Conservation (phyloP, 2,113 vertebrate genomes). For the Puffinus mauretanicus region DNA sequence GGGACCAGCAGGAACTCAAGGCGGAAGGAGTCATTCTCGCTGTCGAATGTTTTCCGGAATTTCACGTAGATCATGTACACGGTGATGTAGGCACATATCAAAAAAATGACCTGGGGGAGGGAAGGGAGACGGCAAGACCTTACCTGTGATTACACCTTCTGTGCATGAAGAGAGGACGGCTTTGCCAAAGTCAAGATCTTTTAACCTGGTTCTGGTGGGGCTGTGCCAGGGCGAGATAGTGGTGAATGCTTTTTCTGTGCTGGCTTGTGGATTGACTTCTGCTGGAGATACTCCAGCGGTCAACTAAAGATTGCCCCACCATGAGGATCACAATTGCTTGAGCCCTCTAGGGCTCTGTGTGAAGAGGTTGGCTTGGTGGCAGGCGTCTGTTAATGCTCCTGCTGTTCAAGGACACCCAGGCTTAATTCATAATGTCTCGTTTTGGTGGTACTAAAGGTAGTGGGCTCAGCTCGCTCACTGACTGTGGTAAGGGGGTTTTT, state of each 20-base stretch:
- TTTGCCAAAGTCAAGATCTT: background rate
- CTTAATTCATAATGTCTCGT: accelerated
- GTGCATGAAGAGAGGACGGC: background rate
- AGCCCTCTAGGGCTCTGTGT: background rate
- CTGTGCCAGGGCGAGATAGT: background rate
- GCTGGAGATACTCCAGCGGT: background rate
- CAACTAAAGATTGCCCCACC: background rate
- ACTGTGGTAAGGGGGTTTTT: accelerated
- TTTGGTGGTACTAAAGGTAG: background rate
- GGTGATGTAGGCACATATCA: slow-evolving; percentile 86
- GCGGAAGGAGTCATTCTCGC: slow-evolving; percentile 89
- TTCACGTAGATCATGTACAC: slow-evolving; percentile 92
- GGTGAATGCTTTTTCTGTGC: background rate
- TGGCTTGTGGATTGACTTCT: background rate
- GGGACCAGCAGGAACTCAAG: slow-evolving; percentile 95
- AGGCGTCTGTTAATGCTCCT: background rate
- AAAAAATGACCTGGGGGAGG: slow-evolving; percentile 85
- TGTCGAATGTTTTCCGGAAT: slow-evolving; percentile 84
- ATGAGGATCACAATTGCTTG: background rate
- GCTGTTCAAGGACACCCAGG: background rate
- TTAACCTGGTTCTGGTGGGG: background rate
- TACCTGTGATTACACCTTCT: background rate
- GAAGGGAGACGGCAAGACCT: background rate
- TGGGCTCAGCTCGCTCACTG: background rate
- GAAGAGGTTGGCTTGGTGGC: background rate